Conservation (phyloP, 2,797 vertebrate species). For the Gobionotothen gibberifrons region DNA sequence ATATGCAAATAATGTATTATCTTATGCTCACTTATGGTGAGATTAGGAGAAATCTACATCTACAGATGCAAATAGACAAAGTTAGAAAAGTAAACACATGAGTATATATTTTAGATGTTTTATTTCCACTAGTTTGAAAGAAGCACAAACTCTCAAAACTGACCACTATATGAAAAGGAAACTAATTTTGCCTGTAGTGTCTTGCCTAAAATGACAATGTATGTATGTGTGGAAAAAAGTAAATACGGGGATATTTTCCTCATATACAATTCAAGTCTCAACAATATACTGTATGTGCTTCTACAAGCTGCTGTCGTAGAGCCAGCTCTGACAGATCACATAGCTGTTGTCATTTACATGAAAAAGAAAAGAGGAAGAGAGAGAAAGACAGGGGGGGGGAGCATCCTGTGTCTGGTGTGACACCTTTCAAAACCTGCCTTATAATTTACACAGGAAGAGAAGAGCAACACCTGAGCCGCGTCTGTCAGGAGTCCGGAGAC, state of each 20-base stretch:
- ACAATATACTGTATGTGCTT: neutral
- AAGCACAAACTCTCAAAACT: neutral
- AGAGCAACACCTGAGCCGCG: slow-evolving; percentile 53
- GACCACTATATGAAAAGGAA: neutral
- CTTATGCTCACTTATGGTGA: too few species aligned
- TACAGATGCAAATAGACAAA: too few species aligned
- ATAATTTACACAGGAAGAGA: slow-evolving; percentile 58
- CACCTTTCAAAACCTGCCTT: slow-evolving; percentile 48
- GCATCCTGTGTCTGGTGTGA: slow-evolving; percentile 51
- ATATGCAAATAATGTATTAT: too few species aligned
- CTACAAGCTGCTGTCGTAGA: neutral
- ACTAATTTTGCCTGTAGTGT: neutral
- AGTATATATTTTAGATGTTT: neutral
- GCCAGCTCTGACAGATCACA: slow-evolving; percentile 15
- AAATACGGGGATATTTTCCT: neutral
- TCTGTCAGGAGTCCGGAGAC: slow-evolving; percentile 50
- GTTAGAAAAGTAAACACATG: too few species aligned
- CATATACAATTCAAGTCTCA: neutral
- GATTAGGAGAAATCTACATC: too few species aligned
- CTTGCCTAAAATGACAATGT: too few species aligned
- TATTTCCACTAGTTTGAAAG: neutral
- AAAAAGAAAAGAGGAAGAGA: slow-evolving; percentile 14
- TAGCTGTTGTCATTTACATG: slow-evolving; percentile 11
- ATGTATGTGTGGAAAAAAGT: rapidly evolving
- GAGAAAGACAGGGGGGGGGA: neutral